Conservation (phyloP, 2,797 vertebrate genomes). For the Taenioides sp. region DNA sequence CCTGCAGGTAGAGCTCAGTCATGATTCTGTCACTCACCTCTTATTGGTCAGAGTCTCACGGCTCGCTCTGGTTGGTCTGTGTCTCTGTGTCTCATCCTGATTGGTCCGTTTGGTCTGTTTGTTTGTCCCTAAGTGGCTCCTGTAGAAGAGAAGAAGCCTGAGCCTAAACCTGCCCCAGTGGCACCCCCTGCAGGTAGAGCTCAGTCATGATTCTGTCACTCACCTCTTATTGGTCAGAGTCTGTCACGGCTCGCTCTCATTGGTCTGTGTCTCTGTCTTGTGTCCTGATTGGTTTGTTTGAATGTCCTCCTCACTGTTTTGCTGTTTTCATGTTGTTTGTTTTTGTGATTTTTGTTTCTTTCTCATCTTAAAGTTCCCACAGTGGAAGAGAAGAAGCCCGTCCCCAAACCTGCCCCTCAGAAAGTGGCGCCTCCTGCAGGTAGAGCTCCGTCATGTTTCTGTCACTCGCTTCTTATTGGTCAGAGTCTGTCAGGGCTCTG, state of each 20-base stretch:
- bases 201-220: no score
- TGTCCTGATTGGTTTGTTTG: not conserved
- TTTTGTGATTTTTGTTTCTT: not conserved
- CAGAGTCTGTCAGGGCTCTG: no score
- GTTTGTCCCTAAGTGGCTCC: no score
- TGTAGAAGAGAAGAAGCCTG: not conserved
- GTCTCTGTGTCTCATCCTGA: not conserved
- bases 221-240: not conserved
- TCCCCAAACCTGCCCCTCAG: no score
- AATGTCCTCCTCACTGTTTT: not conserved
- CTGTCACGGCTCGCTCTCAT: not conserved
- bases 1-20: constrained; percentile 33
- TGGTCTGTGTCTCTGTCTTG: not conserved
- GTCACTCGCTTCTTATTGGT: not conserved
- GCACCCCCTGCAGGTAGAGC: constrained; percentile 82
- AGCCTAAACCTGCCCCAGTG: constrained; percentile 52
- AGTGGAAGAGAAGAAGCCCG: not conserved
- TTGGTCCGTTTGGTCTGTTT: not conserved
- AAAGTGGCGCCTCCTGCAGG: no score
- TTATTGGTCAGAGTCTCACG: not conserved
- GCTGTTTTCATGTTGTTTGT: not conserved
- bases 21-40: not conserved
- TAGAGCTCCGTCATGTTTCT: no score
- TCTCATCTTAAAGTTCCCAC: constrained; percentile 2
- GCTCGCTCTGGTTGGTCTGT: not conserved